Base-by-base conservation (phyloP, 2,113 vertebrate species). In the Oryzias javanicus region DNA sequence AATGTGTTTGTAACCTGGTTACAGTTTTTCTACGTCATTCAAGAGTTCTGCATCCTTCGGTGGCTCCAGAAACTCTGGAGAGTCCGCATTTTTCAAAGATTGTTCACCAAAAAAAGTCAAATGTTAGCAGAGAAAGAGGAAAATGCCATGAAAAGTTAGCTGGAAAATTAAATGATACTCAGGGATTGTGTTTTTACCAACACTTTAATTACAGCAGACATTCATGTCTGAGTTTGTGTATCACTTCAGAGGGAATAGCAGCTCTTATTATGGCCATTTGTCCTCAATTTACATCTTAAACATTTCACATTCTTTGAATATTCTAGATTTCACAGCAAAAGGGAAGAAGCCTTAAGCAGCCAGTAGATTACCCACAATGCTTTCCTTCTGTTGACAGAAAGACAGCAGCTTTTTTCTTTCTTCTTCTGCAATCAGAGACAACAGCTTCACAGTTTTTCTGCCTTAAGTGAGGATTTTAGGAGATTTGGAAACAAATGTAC, bases 151-250 rank as follows among this genome's bases (percentile, higher is more conserved):
- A 70, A 64, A 57, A 19, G 54, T 72, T 58, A 70, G 63, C 64
- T 45, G 72, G 42, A 78, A 68, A 70, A 69, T 47, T 0, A 4
- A 76, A 73, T 22, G 22, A 22, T 22, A 22, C 85, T 89, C 87
- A 89, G 87, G 87, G 85, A 89, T 82, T 79, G 35, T 63, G 60
- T 71, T 80, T 59, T 46, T 62, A 65, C 73, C 55, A 54, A 54
- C 14, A 57, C 58, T 45, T 20, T 24, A 40, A 42, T 8, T 29
- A 10, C 18, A 13, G 20, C 13, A 5, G 49, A 25, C 47, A 22
- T 59, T 50, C 17, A 24, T 25, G 41, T 49, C 27, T 22, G 46
- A 8, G 50, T 17, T 18, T 25, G 13, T 3, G 15, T 56, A 45
- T 76, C 55, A 42, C 49, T 40, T 54, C 22, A 20, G 46, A 3